phyloP scores from a whole-genome alignment of 2,888 invertebrate species.

The Cheilosia vernalis region DNA sequence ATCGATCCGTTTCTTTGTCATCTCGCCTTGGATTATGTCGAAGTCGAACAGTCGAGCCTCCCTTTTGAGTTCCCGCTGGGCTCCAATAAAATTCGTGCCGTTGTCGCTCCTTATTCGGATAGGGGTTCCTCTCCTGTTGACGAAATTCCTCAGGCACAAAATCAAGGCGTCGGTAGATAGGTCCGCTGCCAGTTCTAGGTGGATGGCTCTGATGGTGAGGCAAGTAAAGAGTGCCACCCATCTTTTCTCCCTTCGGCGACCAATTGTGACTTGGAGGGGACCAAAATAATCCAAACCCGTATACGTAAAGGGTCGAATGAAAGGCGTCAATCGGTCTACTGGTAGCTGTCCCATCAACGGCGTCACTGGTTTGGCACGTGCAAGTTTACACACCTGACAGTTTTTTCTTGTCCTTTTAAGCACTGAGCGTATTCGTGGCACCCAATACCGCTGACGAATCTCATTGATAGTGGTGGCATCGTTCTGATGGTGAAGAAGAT shows the following conservation, averaged over 20 bases:
- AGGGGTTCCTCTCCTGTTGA: conserved; percentile 55
- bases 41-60: neutral
- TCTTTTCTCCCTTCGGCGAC: too few species aligned
- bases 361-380: neutral
- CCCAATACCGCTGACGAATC: neutral
- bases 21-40: too few species aligned
- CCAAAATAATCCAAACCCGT: too few species aligned
- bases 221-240: conserved; percentile 25
- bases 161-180: conserved; percentile 31
- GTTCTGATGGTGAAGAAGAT: neutral
- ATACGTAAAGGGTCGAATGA: too few species aligned
- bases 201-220: conserved; percentile 45
- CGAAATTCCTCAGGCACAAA: conserved; percentile 53
- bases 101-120: conserved; percentile 46
- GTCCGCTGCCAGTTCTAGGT: neutral
- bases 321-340: too few species aligned
- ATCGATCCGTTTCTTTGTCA: too few species aligned
- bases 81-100: conserved; percentile 63
- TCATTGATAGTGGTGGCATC: neutral
- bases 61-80: conserved; percentile 29
- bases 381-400: neutral
- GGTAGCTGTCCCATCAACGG: neutral
- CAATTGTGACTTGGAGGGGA: too few species aligned
- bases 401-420: neutral
- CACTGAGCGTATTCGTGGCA: neutral